Evolutionary conservation across 1,140 invertebrate genomes (phyloP), one percentile per base, ranked within the genome.

Genomic region (Aphelinus certus): DNA sequence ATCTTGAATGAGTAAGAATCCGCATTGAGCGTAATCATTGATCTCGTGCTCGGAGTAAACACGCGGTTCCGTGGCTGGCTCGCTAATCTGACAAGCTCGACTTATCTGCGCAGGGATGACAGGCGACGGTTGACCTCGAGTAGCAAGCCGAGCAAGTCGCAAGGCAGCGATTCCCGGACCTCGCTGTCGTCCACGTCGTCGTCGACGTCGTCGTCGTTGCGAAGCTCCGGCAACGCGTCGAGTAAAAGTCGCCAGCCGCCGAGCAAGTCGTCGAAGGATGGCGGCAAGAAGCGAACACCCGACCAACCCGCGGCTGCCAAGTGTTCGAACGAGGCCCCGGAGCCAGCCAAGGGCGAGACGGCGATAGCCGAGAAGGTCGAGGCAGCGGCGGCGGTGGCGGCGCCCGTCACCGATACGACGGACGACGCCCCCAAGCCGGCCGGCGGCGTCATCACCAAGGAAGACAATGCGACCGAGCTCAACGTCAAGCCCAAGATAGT

Each of bases 401-500:
- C 26, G 26, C 26, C 26, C 26, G 26, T 26, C 26, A 26, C 26
- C 26, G 26, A 26, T 26, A 26, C 26, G 26, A 26, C 26, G 26
- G 26, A 26, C 26, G 26, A 26, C 26, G 26, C 26, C 26, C 26
- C 26, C 26, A 26, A 26, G 26, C 26, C 26, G 26, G 26, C 26
- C 26, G 26, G 26, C 26, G 26, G 26, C 26, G 26, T 26, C 26
- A 26, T 26, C 26, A 26, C 26, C 26, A 26, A 26, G 26, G 26
- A 26, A 26, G 26, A 26, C 56, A 82, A 84, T 0, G 77, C 73
- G 1, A 56, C 63, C 10, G 73, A 76, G 10, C 62, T 43, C 3
- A 5, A 42, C 0, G 49, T 80, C 10, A 78, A 79, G 7, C 49
- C 81, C 56, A 86, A 76, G 55, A 58, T 71, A 5, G 67, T 79